Evolutionary conservation across 2,113 vertebrate species (phyloP).

Genomic region (Anser cygnoides): DNA sequence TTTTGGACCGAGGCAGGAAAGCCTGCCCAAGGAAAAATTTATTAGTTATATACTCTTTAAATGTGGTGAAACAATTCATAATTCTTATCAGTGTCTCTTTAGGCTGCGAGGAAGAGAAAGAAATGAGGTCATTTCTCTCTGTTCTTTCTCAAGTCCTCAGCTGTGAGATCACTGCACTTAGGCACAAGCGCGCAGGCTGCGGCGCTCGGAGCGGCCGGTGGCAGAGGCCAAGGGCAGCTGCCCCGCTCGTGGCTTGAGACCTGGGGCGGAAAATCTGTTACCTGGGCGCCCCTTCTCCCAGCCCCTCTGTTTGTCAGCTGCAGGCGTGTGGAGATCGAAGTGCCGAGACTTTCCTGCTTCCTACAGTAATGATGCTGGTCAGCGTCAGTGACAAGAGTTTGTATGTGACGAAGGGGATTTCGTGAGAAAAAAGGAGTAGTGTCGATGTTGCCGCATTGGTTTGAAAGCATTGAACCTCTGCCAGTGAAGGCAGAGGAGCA

Average conservation of each 20-base stretch:
- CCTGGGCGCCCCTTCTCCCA: not conserved
- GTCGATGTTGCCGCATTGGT: not conserved
- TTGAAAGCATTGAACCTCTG: not conserved
- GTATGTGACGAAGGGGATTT: not conserved
- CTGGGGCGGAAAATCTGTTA: not conserved
- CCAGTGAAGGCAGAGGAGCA: not conserved
- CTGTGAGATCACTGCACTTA: not conserved
- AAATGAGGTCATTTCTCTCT: not conserved
- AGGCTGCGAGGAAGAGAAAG: not conserved
- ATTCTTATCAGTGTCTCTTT: not conserved
- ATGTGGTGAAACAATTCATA: not conserved
- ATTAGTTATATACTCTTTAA: not conserved
- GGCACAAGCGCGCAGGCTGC: not conserved
- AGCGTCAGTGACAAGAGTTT: not conserved
- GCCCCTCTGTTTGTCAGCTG: not conserved
- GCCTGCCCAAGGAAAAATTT: not conserved
- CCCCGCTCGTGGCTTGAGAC: not conserved
- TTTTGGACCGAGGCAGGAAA: not conserved
- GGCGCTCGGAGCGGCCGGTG: fast-evolving
- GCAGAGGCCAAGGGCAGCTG: not conserved
- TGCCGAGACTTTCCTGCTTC: not conserved
- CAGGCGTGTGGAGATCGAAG: not conserved
- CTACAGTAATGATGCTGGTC: fast-evolving
- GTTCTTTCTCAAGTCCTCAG: not conserved
- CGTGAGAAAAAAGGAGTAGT: not conserved